Evolutionary conservation across 2,113 vertebrate species (phyloP), one percentile per base, ranked within the genome.

Genomic region (Rafetus swinhoei): DNA sequence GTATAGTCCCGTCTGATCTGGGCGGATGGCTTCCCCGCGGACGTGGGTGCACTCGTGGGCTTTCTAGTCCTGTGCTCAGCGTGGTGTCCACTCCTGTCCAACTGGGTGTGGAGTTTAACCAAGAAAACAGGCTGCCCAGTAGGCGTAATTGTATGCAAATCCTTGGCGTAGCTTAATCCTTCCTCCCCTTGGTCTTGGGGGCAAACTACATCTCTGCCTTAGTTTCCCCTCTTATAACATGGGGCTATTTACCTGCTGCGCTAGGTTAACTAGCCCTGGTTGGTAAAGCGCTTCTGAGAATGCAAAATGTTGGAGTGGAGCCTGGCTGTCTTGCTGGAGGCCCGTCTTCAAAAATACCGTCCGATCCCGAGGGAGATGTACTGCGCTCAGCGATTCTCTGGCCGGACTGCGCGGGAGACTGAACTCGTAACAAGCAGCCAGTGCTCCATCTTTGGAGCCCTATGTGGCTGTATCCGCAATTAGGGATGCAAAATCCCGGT

Each of bases 241-340:
- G 13, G 27, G 15, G 27, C 15, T 62, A 32, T 32, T 74, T 35
- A 39, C 35, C 0, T 24, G 32, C 53, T n/a, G n/a, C n/a, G n/a
- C n/a, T n/a, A n/a, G n/a, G n/a, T n/a, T n/a, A n/a, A n/a, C n/a
- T n/a, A n/a, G n/a, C n/a, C n/a, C n/a, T n/a, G n/a, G n/a, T n/a
- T n/a, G n/a, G n/a, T 27, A 1, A 11, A 0, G 3, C 0, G 0
- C 1, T 29, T 29, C 6, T 1, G 50, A 32, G 9, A 1, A 4
- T 0, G 8, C 22, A 0, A 10, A 55, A 4, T 60, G 56, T 11
- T 2, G 15, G 39, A 54, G 53, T n/a, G n/a, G 54, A 11, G 4
- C 1, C 1, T 19, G 0, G 19, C 32, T 79, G 18, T 1, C 87
- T 29, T 10, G 2, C 6, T 0, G 24, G 14, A 39, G 16, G 2